Evolutionary conservation across 2,888 invertebrate genomes (phyloP).

Genomic region (Aspidiotus rigidus): DNA sequence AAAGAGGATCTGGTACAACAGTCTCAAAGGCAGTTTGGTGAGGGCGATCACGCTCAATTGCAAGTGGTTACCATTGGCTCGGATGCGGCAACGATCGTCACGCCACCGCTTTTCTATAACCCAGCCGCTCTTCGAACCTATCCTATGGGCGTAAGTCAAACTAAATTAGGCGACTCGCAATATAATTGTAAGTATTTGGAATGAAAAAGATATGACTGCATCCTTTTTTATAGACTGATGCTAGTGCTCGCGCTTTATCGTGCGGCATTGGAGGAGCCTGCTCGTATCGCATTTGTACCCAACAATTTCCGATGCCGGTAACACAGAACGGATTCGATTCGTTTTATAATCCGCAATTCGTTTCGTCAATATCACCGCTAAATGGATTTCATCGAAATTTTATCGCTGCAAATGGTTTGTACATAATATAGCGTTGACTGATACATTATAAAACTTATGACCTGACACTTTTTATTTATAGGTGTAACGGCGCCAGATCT

Average conservation of each 20-base stretch:
- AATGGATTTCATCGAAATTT: conserved; percentile 29
- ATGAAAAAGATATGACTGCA: background rate
- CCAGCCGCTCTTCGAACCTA: conserved; percentile 18
- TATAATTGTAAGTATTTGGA: background rate
- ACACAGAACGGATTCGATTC: conserved; percentile 22
- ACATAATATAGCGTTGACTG: too few relatives aligned
- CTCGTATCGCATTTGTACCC: conserved; percentile 26
- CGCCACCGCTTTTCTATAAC: conserved; percentile 22
- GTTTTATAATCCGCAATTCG: conserved; percentile 24
- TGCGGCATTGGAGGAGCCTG: conserved; percentile 26
- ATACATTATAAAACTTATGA: too few relatives aligned
- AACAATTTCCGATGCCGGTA: conserved; percentile 21
- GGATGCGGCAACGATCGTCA: conserved; percentile 7
- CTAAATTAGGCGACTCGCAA: too few relatives aligned
- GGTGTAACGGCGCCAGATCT: conserved; percentile 10
- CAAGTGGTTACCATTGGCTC: conserved; percentile 24
- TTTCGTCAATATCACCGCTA: conserved; percentile 21
- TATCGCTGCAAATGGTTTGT: conserved; percentile 17
- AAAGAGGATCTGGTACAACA: conserved; percentile 9
- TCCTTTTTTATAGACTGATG: background rate
- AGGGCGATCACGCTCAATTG: conserved; percentile 10
- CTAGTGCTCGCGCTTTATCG: conserved; percentile 1
- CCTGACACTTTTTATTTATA: too few relatives aligned
- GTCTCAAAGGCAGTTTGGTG: background rate
- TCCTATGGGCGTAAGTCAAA: conserved; percentile 22